Percentiles rank a stretch among this genome's conserved stretches.
phyloP scores from a whole-genome alignment of 2,113 vertebrate species.

The Alectura lathami region DNA sequence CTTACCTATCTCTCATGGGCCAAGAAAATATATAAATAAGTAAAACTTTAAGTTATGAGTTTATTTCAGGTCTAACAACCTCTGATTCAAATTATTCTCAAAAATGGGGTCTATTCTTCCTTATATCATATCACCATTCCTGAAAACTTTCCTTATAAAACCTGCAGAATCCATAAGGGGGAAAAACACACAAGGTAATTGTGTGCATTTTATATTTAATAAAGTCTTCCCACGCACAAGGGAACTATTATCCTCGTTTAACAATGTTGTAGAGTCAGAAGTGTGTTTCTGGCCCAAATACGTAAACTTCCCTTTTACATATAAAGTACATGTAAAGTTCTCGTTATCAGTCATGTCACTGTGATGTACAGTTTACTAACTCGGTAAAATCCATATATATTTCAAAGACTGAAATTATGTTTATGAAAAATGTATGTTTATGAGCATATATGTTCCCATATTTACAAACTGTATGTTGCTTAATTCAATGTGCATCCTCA shows the following conservation, averaged over 20 bases:
- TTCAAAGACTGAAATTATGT: neutral
- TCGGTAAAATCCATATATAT: neutral
- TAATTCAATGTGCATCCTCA: neutral
- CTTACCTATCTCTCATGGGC: neutral
- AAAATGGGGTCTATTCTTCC: neutral
- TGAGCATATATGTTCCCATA: neutral
- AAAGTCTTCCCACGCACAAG: neutral
- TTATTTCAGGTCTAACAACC: neutral
- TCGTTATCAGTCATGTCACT: neutral
- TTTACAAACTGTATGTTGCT: neutral
- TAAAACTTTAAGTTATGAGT: neutral
- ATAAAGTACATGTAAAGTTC: too few relatives aligned
- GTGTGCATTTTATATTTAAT: neutral
- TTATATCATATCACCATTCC: neutral
- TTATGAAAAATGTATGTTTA: neutral
- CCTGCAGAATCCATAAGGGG: neutral
- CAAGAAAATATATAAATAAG: neutral
- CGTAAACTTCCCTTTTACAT: neutral
- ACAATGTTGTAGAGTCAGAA: neutral
- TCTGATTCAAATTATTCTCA: neutral
- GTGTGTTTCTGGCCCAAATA: neutral
- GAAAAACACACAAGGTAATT: rapidly evolving
- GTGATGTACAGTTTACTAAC: neutral
- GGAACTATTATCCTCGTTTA: neutral
- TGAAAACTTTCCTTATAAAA: neutral